A percentile compares a stretch with the other conserved stretches of the same genome.
phyloP scores from a whole-genome alignment of 2,797 vertebrate genomes.

The Crypturellus tataupa region DNA sequence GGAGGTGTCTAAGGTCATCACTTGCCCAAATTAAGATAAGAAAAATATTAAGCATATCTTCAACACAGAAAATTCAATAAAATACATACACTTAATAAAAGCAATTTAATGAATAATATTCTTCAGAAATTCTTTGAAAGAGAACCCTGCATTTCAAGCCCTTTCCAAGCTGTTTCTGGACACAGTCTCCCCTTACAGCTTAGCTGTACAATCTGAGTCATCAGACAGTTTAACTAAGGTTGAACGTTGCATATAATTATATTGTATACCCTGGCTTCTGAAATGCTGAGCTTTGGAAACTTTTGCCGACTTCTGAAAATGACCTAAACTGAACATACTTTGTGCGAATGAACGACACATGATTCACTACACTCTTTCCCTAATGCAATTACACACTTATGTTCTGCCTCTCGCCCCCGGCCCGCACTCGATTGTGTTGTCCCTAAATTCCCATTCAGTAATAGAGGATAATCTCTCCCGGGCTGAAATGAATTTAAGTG shows the following conservation, averaged over 20 bases:
- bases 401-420: neutral
- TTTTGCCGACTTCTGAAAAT: constrained; percentile 35
- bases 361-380: neutral
- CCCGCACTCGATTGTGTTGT: neutral
- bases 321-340: neutral
- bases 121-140: neutral
- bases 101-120: neutral
- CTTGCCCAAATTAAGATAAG: neutral
- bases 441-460: neutral
- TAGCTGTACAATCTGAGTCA: neutral
- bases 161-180: neutral
- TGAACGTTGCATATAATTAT: neutral
- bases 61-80: neutral
- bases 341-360: neutral
- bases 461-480: neutral
- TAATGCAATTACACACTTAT: neutral
- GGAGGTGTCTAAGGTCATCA: neutral
- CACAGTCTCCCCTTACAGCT: neutral
- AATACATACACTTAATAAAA: neutral
- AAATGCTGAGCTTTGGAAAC: constrained; percentile 32
- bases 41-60: neutral
- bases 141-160: neutral
- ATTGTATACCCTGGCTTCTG: neutral
- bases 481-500: neutral
- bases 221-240: neutral